phyloP scores from a whole-genome alignment of 1,140 invertebrate genomes.

The Pseudomyrmex cubaensis region DNA sequence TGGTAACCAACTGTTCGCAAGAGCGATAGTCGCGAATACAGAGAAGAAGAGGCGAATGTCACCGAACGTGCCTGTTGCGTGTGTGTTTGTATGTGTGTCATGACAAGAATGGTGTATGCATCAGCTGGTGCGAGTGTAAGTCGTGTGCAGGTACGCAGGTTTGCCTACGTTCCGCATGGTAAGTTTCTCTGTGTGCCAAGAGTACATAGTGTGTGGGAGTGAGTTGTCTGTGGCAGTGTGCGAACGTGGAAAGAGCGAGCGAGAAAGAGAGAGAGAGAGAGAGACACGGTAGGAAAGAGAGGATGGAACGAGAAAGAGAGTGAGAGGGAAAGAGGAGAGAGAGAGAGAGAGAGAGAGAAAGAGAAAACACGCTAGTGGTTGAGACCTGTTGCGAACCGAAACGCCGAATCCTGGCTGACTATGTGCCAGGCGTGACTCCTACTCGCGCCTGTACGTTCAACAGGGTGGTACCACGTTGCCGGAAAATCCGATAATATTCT shows the following conservation, averaged over 20 bases:
- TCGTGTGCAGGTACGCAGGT: neutral
- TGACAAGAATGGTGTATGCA: neutral
- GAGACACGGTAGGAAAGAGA: slow-evolving; percentile 29
- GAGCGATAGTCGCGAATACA: neutral
- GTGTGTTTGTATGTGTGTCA: neutral
- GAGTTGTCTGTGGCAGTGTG: slow-evolving; percentile 44
- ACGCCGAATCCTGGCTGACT: slow-evolving; percentile 81
- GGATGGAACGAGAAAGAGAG: slow-evolving; percentile 41
- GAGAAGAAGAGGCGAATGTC: slow-evolving; percentile 21
- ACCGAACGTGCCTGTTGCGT: slow-evolving; percentile 1
- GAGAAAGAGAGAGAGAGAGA: slow-evolving; percentile 43
- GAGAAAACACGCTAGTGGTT: slow-evolving; percentile 71
- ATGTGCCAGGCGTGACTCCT: slow-evolving; percentile 79
- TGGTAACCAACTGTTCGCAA: too few relatives aligned
- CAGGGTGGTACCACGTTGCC: slow-evolving; percentile 73
- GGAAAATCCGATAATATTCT: slow-evolving; percentile 66
- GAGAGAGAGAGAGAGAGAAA: slow-evolving; percentile 44
- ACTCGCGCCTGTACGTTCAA: slow-evolving; percentile 76
- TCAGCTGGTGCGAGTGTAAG: too few relatives aligned
- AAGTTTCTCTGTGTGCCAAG: slow-evolving; percentile 23
- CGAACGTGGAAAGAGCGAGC: slow-evolving; percentile 26
- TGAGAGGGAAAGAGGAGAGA: slow-evolving; percentile 34
- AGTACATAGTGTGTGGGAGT: slow-evolving; percentile 28
- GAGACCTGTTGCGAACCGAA: slow-evolving; percentile 83
- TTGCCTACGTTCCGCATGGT: slow-evolving; percentile 43